A percentile compares a stretch with the other conserved stretches of the same genome.
phyloP scores from a whole-genome alignment of 2,113 vertebrate genomes.

The Chiloscyllium plagiosum region DNA sequence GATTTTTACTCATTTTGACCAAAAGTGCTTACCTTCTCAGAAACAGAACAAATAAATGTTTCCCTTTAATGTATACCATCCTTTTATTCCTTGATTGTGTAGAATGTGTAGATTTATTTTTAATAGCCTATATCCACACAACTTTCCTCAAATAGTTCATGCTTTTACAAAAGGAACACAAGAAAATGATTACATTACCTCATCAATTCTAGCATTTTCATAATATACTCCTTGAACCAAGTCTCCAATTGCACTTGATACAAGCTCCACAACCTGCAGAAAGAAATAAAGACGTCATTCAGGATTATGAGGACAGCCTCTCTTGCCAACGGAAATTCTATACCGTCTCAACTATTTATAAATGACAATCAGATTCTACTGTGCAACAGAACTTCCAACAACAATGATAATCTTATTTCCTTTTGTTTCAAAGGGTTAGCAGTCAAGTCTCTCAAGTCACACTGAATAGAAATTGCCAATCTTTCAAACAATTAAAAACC shows the following conservation, averaged over 20 bases:
- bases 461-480: neutral
- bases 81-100: neutral
- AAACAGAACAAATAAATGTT: neutral
- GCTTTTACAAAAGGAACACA: slow-evolving; percentile 6
- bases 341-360: neutral
- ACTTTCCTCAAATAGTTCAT: slow-evolving; percentile 18
- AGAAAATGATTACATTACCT: slow-evolving; percentile 62
- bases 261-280: slow-evolving; percentile 84
- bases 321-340: neutral
- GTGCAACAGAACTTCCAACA: neutral
- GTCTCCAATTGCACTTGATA: slow-evolving; percentile 92
- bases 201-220: slow-evolving; percentile 65
- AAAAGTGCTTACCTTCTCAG: neutral
- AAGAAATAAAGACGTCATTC: slow-evolving; percentile 45
- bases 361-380: slow-evolving; percentile 4
- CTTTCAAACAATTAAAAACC: neutral
- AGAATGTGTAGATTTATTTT: neutral
- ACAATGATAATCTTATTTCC: neutral
- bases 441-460: neutral
- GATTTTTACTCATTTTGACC: neutral
- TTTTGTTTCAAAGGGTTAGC: neutral
- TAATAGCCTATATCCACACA: neutral
- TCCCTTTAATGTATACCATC: neutral
- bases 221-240: slow-evolving; percentile 89
- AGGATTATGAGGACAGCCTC: neutral